These are phyloP conservation scores for Erethizon dorsatum DNA, from an alignment of 2,797 vertebrate genomes.

Conservation along the genomic window DNA sequence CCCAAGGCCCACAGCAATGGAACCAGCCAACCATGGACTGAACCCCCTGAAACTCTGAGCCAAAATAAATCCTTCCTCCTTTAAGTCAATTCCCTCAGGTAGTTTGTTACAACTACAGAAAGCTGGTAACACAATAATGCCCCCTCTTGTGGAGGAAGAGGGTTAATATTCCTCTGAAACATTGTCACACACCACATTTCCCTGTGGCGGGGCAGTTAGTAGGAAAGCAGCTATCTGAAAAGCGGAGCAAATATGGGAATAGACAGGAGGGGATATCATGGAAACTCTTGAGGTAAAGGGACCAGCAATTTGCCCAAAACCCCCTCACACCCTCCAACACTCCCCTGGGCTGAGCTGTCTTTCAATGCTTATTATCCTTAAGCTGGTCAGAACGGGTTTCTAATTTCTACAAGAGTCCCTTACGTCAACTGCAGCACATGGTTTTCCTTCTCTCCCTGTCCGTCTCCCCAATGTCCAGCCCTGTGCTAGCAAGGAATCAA, in stretches of 20 bases:
- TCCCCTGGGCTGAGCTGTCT: neutral
- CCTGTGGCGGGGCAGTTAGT: neutral
- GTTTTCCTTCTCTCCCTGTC: neutral
- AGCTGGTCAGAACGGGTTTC: neutral
- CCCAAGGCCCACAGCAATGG: neutral
- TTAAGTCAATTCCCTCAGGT: neutral
- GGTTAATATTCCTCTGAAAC: neutral
- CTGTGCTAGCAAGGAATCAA: too few species aligned
- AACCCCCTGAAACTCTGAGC: neutral
- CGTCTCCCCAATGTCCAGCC: fast-evolving
- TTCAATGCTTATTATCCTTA: neutral
- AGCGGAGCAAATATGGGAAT: fast-evolving
- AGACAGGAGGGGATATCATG: neutral
- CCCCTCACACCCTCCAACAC: fast-evolving
- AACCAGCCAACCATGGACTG: neutral
- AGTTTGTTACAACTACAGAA: neutral
- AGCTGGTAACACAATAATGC: neutral
- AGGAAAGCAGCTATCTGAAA: neutral
- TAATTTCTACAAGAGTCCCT: fast-evolving
- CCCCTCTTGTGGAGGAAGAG: neutral
- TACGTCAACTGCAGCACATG: fast-evolving
- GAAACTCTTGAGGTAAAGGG: neutral
- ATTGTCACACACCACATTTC: fast-evolving
- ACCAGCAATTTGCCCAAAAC: fast-evolving
- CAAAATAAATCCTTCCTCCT: neutral